Evolutionary conservation across 2,113 vertebrate species (phyloP).

Genomic region (Leiothrix lutea): DNA sequence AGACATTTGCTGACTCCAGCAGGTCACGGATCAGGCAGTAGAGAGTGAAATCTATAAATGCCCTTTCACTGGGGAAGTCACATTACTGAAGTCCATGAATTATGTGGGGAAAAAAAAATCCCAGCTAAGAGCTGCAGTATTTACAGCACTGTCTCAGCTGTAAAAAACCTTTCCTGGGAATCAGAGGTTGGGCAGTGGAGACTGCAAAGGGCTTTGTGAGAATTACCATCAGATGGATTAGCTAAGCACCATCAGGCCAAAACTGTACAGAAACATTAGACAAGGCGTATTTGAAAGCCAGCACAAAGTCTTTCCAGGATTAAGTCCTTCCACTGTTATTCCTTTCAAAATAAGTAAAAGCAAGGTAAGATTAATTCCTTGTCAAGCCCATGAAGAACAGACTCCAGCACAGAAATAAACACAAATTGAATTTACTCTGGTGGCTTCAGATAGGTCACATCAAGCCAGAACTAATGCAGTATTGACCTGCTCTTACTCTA

Average conservation of each 20-base stretch:
- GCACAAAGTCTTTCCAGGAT: constrained; percentile 2
- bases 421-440: constrained; percentile 49
- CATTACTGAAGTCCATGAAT: background rate
- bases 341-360: constrained; percentile 41
- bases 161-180: background rate
- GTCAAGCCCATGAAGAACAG: constrained; percentile 3
- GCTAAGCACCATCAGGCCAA: background rate
- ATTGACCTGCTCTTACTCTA: constrained; percentile 24
- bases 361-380: constrained; percentile 42
- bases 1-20: constrained; percentile 19
- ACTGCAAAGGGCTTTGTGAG: background rate
- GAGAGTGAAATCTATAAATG: constrained; percentile 13
- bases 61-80: background rate
- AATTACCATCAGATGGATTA: background rate
- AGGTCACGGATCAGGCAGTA: background rate
- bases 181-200: background rate
- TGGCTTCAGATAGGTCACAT: constrained; percentile 37
- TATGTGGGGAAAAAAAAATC: background rate
- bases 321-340: constrained; percentile 29
- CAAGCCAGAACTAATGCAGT: constrained; percentile 39
- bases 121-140: background rate
- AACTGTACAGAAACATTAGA: background rate
- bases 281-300: background rate
- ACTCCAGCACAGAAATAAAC: constrained; percentile 28
- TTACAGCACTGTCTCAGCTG: background rate